A percentile compares a stretch with the other conserved stretches of the same genome.
These are phyloP conservation scores for Crotalus helleri DNA, from an alignment of 2,113 vertebrate genomes.

Conservation along the genomic window DNA sequence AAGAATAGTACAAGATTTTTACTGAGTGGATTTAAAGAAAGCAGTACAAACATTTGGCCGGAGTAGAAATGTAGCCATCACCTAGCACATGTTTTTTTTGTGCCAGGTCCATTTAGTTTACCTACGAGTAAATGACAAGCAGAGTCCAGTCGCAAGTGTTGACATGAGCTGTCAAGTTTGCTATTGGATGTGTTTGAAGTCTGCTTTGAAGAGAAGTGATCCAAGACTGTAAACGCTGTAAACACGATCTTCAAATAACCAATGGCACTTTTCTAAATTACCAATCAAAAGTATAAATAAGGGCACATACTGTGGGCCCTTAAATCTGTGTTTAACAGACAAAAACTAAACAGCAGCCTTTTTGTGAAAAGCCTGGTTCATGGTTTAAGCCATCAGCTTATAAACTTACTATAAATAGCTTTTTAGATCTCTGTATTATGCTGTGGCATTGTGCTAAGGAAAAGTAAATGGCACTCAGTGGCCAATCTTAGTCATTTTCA, in stretches of 20 bases:
- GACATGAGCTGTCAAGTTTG: constrained; percentile 50
- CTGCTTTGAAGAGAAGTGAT: constrained; percentile 63
- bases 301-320: constrained; percentile 34
- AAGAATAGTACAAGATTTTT: neutral
- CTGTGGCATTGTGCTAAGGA: constrained; percentile 36
- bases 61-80: constrained; percentile 19
- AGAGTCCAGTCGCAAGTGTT: constrained; percentile 53
- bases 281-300: constrained; percentile 59
- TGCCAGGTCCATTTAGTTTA: constrained; percentile 25
- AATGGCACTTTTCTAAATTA: constrained; percentile 46
- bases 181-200: constrained; percentile 45
- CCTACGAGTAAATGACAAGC: constrained; percentile 46
- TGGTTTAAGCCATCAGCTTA: constrained; percentile 48
- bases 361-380: constrained; percentile 51
- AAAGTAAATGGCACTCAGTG: constrained; percentile 24
- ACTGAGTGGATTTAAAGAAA: constrained; percentile 4
- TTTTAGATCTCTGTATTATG: constrained; percentile 43
- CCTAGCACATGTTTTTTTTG: constrained; percentile 17
- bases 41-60: neutral
- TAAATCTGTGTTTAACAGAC: constrained; percentile 48
- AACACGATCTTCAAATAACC: constrained; percentile 60
- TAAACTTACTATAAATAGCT: constrained; percentile 47
- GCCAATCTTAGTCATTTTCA: constrained; percentile 32
- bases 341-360: constrained; percentile 54
- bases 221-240: constrained; percentile 60